Percentiles rank a stretch among this genome's conserved stretches.
These are phyloP conservation scores for Amaurobius ferox DNA, from an alignment of 2,888 invertebrate species.

Conservation along the genomic window DNA sequence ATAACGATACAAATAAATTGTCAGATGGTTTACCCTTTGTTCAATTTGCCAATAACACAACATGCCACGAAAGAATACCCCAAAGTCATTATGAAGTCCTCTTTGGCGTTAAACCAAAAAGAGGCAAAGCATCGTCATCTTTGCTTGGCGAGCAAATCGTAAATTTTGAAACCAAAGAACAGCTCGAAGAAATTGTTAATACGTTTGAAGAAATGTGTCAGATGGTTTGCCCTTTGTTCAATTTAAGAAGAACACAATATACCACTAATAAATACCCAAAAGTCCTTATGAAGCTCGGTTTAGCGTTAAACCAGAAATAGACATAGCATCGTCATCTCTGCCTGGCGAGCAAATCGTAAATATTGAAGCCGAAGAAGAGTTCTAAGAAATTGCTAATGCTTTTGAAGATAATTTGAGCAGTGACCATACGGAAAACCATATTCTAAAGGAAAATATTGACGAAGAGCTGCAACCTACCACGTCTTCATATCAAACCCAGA, in stretches of 20 bases:
- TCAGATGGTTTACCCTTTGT: not conserved
- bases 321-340: conserved; percentile 12
- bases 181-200: conserved; percentile 18
- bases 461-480: conserved; percentile 41
- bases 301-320: conserved; percentile 30
- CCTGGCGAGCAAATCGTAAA: conserved; percentile 13
- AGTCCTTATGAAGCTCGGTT: conserved; percentile 40
- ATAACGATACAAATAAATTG: conserved; percentile 35
- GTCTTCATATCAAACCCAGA: conserved; percentile 47
- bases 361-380: not conserved
- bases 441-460: conserved; percentile 55
- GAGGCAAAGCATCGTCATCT: conserved; percentile 18
- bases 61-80: not conserved
- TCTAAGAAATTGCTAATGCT: conserved; percentile 15
- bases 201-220: conserved; percentile 20
- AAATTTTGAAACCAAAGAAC: not conserved
- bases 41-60: conserved; percentile 30
- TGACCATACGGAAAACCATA: conserved; percentile 43
- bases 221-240: not conserved
- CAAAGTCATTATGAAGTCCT: conserved; percentile 29
- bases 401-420: conserved; percentile 46
- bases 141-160: conserved; percentile 16
- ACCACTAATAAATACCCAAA: not conserved
- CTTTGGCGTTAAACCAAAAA: conserved; percentile 40
- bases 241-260: conserved; percentile 26